A percentile compares a stretch with the other conserved stretches of the same genome.
Conservation (phyloP, 2,113 vertebrate genomes). For the Odobenus rosmarus region DNA sequence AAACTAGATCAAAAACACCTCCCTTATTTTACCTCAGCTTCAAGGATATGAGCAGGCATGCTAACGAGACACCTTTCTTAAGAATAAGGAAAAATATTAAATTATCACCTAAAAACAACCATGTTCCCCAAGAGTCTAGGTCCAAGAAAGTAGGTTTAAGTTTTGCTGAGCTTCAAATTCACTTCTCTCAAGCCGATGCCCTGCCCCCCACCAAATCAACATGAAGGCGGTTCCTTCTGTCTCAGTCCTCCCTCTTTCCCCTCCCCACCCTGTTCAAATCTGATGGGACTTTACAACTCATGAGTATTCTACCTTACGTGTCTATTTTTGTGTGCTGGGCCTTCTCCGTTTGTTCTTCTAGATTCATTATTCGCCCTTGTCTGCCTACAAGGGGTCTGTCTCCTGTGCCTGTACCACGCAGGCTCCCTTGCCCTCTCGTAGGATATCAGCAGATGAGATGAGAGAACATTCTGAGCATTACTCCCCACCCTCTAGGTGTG, state of each 20-base stretch:
- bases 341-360: background rate
- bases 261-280: background rate
- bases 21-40: background rate
- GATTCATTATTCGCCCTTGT: background rate
- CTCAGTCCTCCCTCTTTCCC: background rate
- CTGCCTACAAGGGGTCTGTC: background rate
- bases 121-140: background rate
- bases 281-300: background rate
- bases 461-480: background rate
- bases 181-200: background rate
- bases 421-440: background rate
- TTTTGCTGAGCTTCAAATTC: background rate
- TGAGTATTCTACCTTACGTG: background rate
- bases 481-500: background rate
- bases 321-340: background rate
- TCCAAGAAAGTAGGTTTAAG: background rate
- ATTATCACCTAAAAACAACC: background rate
- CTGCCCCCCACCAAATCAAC: background rate
- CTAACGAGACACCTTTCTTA: background rate
- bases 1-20: background rate
- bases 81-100: background rate
- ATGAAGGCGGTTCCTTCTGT: background rate
- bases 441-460: too few relatives aligned
- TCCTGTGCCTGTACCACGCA: background rate
- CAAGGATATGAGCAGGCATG: background rate